A percentile compares a stretch with the other conserved stretches of the same genome.
These are phyloP conservation scores for Hypomecis punctinalis DNA, from an alignment of 2,888 invertebrate genomes.

Conservation along the genomic window DNA sequence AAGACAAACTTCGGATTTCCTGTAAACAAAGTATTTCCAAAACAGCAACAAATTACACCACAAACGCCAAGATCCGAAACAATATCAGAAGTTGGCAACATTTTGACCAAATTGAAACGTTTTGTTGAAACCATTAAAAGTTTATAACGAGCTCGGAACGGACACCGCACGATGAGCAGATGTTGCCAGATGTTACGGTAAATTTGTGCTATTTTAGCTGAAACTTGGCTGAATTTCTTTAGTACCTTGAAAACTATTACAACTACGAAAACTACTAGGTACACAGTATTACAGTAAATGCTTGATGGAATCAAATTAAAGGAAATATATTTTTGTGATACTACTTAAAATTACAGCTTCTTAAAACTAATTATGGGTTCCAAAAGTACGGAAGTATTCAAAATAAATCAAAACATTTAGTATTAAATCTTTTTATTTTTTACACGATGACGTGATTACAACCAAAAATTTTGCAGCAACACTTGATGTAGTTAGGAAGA, in stretches of 20 bases:
- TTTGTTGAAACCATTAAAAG: slow-evolving; percentile 28
- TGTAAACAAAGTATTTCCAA: neutral
- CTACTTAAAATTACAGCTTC: too few relatives aligned
- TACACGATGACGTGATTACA: too few relatives aligned
- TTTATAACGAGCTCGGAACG: slow-evolving; percentile 9
- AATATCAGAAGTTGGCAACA: slow-evolving; percentile 14
- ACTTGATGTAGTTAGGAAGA: too few relatives aligned
- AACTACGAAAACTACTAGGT: neutral
- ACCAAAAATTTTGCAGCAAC: too few relatives aligned
- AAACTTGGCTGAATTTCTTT: neutral
- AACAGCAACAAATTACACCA: slow-evolving; percentile 1
- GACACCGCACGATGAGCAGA: slow-evolving; percentile 10
- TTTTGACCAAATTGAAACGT: slow-evolving; percentile 16
- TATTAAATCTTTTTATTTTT: too few relatives aligned
- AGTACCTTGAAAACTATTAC: neutral
- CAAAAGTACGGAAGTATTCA: too few relatives aligned
- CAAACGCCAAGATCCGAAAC: slow-evolving; percentile 8
- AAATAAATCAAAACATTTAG: too few relatives aligned
- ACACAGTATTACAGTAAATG: too few relatives aligned
- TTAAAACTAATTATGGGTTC: too few relatives aligned
- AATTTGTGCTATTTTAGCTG: neutral
- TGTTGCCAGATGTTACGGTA: slow-evolving; percentile 4
- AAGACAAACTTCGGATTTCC: too few relatives aligned
- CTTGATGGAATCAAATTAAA: too few relatives aligned
- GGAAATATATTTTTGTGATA: too few relatives aligned